These are phyloP conservation scores for Sphaerodactylus townsendi DNA, from an alignment of 2,113 vertebrate species.

Conservation along the genomic window DNA sequence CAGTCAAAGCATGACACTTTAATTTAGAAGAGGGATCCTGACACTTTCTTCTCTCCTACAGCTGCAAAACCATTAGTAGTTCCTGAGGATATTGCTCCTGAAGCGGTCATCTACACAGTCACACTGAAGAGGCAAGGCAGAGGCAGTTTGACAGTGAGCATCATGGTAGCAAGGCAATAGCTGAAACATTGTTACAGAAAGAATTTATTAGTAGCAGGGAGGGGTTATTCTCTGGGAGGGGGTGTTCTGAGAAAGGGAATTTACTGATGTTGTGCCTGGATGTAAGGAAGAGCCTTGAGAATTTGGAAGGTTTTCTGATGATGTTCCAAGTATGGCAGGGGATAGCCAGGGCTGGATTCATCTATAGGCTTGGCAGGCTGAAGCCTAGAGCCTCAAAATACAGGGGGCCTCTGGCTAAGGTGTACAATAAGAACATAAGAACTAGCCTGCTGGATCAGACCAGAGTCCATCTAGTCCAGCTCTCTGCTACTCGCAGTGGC, in stretches of 20 bases:
- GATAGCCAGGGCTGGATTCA: no score
- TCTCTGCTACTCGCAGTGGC: no score
- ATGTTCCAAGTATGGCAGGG: not conserved
- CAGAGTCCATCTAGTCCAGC: no score
- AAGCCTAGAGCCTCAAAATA: no score
- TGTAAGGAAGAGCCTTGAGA: not conserved
- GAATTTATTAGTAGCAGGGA: not conserved
- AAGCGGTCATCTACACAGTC: constrained; percentile 57
- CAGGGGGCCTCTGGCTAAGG: no score
- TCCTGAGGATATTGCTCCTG: constrained; percentile 45
- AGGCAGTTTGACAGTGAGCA: constrained; percentile 53
- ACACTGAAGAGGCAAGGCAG: constrained; percentile 9
- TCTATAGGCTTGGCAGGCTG: no score
- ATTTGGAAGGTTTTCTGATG: not conserved
- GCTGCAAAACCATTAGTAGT: constrained; percentile 61
- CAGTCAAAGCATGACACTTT: not conserved
- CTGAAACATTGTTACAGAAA: not conserved
- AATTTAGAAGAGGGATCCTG: not conserved
- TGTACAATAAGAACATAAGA: no score
- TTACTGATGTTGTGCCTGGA: not conserved
- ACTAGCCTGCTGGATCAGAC: no score
- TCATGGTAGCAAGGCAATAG: accelerated
- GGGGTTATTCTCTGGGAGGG: not conserved
- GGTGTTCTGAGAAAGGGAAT: not conserved
- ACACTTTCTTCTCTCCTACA: not conserved